Conservation (phyloP, 2,113 vertebrate species). For the Ictidomys tridecemlineatus region DNA sequence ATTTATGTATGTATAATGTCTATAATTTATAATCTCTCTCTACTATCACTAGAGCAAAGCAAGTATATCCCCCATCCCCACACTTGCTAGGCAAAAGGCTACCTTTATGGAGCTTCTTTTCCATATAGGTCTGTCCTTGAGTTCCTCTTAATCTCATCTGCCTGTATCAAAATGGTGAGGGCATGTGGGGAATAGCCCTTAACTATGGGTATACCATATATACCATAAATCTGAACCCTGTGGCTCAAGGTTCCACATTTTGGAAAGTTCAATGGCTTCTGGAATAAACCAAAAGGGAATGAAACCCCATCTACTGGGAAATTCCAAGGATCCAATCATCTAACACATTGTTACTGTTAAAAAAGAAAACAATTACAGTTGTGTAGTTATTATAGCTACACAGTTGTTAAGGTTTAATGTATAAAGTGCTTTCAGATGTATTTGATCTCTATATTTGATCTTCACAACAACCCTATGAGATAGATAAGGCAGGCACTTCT, state of each 20-base stretch:
- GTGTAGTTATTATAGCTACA: neutral
- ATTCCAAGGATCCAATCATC: slow-evolving; percentile 39
- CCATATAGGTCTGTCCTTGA: neutral
- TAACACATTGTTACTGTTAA: neutral
- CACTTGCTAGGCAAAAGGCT: slow-evolving; percentile 16
- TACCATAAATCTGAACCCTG: neutral
- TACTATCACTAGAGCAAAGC: neutral
- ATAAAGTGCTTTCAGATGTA: slow-evolving; percentile 8
- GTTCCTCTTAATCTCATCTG: neutral
- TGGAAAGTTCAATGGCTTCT: slow-evolving; percentile 19
- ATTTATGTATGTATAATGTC: neutral
- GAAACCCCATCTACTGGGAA: slow-evolving; percentile 25
- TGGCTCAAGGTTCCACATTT: slow-evolving; percentile 27
- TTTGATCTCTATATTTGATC: neutral
- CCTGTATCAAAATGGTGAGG: neutral
- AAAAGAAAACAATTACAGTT: neutral
- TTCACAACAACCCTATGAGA: slow-evolving; percentile 20
- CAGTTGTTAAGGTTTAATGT: neutral
- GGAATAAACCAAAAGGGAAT: slow-evolving; percentile 27
- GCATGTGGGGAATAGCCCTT: neutral
- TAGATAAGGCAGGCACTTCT: neutral
- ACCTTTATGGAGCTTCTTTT: slow-evolving; percentile 1
- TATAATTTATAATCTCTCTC: slow-evolving; percentile 5
- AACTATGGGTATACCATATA: neutral
- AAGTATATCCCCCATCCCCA: neutral